phyloP scores from a whole-genome alignment of 2,888 invertebrate species.

The Watsonalla binaria region DNA sequence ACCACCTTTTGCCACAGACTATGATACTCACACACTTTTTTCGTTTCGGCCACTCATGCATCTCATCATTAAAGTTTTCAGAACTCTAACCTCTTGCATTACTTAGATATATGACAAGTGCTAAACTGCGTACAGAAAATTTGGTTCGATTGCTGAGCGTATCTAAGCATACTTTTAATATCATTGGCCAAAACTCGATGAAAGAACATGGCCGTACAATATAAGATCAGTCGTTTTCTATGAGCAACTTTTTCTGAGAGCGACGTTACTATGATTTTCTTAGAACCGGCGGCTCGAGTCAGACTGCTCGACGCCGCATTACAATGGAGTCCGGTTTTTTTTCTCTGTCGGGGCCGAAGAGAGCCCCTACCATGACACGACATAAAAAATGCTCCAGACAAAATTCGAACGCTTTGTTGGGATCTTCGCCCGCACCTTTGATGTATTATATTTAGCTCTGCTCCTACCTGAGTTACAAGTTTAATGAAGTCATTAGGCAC shows the following conservation, averaged over 20 bases:
- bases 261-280: constrained; percentile 43
- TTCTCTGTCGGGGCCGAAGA: constrained; percentile 46
- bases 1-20: too few relatives aligned
- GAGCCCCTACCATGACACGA: constrained; percentile 49
- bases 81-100: too few relatives aligned
- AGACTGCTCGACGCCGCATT: constrained; percentile 72
- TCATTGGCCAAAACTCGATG: background rate
- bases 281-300: constrained; percentile 57
- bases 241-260: constrained; percentile 22
- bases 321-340: constrained; percentile 66
- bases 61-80: too few relatives aligned
- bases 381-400: constrained; percentile 58
- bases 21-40: too few relatives aligned
- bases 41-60: too few relatives aligned
- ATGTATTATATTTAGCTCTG: constrained; percentile 54
- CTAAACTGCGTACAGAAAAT: too few relatives aligned
- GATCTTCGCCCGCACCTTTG: constrained; percentile 48
- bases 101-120: too few relatives aligned
- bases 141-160: too few relatives aligned
- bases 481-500: constrained; percentile 48
- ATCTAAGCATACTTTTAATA: background rate
- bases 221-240: constrained; percentile 8
- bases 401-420: constrained; percentile 52
- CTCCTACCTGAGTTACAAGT: constrained; percentile 40
- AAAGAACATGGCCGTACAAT: background rate